phyloP scores from a whole-genome alignment of 92 coral and sea anemone genomes.

The Anthopleura xanthogrammica region DNA sequence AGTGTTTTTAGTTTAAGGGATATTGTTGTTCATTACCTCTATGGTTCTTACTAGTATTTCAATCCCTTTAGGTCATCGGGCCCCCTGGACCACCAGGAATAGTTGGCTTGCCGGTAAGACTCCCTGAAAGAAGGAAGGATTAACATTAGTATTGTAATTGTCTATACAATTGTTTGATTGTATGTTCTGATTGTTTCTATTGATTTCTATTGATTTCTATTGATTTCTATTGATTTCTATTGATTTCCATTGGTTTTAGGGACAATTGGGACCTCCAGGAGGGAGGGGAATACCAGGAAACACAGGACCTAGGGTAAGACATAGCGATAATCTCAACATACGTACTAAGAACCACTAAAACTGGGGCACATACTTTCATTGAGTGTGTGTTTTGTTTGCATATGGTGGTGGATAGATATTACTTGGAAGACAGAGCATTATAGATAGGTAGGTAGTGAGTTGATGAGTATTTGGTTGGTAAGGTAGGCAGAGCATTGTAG shows the following conservation, averaged over 20 bases:
- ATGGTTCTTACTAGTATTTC: conserved; percentile 19
- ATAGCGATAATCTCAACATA: neutral
- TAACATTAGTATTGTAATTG: neutral
- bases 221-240: neutral
- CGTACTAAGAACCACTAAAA: neutral
- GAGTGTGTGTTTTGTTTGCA: too few relatives aligned
- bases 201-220: too few relatives aligned
- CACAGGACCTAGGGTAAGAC: conserved; percentile 31
- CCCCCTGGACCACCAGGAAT: conserved; percentile 79
- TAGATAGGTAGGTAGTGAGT: neutral
- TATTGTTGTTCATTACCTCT: neutral
- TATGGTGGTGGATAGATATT: too few relatives aligned
- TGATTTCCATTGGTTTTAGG: conserved; percentile 10
- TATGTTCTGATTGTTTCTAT: neutral
- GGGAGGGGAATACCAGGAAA: conserved; percentile 18
- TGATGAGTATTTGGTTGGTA: too few relatives aligned
- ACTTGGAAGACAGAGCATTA: too few relatives aligned
- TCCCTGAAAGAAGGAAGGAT: neutral
- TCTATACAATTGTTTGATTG: too few relatives aligned
- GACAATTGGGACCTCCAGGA: conserved; percentile 27
- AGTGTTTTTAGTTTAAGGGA: neutral
- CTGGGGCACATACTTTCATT: too few relatives aligned
- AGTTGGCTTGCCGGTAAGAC: conserved; percentile 70
- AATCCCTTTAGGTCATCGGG: conserved; percentile 40
- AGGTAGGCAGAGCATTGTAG: too few relatives aligned